A percentile compares a stretch with the other conserved stretches of the same genome.
Conservation (phyloP, 2,113 vertebrate species). For the Dipodomys merriami region DNA sequence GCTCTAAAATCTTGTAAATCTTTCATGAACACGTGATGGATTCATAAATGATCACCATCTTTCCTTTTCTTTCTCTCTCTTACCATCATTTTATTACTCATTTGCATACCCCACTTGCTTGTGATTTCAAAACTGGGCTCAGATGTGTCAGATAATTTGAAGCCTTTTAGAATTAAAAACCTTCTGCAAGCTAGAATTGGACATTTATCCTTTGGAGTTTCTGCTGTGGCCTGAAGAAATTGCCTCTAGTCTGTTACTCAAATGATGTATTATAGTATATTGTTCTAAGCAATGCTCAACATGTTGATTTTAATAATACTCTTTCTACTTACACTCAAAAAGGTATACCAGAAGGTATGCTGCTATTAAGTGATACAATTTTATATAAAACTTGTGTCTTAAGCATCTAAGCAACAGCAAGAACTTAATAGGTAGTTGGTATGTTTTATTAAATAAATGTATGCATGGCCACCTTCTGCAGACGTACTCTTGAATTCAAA, state of each 20-base stretch:
- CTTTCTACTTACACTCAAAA: background rate
- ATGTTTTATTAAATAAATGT: conserved; percentile 21
- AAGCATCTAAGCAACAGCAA: background rate
- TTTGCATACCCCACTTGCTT: background rate
- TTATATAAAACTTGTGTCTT: background rate
- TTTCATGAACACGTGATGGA: background rate
- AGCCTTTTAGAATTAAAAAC: background rate
- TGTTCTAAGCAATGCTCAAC: background rate
- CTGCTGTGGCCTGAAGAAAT: background rate
- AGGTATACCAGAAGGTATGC: background rate
- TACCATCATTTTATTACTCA: background rate
- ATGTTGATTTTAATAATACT: background rate
- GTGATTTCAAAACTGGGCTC: background rate
- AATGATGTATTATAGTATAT: background rate
- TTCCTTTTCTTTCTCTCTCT: background rate
- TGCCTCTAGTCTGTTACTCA: background rate
- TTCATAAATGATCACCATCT: background rate
- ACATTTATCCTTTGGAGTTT: background rate
- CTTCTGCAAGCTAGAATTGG: background rate
- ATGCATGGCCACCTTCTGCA: background rate
- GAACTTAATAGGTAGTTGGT: background rate
- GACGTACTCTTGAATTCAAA: background rate
- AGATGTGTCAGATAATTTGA: background rate
- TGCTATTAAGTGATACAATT: background rate
- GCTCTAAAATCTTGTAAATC: background rate